Evolutionary conservation across 2,113 vertebrate species (phyloP).

Genomic region (Tympanuchus pallidicinctus): DNA sequence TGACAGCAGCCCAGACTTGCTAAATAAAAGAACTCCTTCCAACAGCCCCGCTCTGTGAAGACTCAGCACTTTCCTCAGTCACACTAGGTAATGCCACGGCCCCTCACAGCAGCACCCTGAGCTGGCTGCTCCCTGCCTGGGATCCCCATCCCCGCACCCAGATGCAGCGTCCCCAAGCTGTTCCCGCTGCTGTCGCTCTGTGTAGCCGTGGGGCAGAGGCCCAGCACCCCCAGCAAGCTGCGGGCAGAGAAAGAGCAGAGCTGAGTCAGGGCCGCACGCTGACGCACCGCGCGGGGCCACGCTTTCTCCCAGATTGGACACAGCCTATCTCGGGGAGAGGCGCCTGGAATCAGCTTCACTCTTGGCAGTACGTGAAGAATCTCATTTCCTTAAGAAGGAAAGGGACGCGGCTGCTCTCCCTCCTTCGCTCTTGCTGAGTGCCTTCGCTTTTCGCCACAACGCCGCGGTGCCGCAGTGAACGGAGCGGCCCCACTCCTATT

Average conservation of each 20-base stretch:
- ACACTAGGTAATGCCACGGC: constrained; percentile 1
- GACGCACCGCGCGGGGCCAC: constrained; percentile 29
- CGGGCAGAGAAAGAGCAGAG: background rate
- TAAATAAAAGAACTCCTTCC: constrained; percentile 56
- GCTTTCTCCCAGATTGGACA: constrained; percentile 18
- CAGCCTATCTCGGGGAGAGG: background rate
- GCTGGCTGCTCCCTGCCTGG: no score
- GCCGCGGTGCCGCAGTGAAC: background rate
- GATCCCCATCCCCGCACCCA: no score
- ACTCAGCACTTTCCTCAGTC: constrained; percentile 39
- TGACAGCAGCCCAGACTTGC: constrained; percentile 61
- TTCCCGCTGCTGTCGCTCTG: background rate
- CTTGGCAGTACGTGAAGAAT: constrained; percentile 45
- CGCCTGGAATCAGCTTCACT: constrained; percentile 58
- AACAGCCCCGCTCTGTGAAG: background rate
- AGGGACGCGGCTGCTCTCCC: background rate
- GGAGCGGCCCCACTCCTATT: fast-evolving
- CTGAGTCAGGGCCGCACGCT: constrained; percentile 51
- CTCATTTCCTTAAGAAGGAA: constrained; percentile 8
- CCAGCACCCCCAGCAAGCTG: background rate
- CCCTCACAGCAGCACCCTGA: no score
- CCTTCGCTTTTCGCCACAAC: background rate
- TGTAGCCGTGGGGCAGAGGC: background rate
- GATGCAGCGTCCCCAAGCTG: background rate
- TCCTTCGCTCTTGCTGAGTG: background rate